phyloP scores from a whole-genome alignment of 2,797 vertebrate species.

The Malacoraja senta region DNA sequence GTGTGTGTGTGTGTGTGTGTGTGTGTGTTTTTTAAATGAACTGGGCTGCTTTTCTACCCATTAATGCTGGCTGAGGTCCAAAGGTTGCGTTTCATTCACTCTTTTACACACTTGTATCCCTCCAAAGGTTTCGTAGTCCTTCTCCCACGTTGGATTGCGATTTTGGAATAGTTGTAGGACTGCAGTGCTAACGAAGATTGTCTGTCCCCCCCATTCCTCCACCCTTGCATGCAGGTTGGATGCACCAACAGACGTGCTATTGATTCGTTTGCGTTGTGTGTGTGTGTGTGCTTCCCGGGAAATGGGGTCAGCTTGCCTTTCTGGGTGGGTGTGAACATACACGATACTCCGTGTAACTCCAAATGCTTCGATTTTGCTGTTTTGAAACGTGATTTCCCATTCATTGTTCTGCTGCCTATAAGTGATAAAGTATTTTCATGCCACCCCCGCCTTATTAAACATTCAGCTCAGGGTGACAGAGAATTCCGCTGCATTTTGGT shows the following conservation, averaged over 20 bases:
- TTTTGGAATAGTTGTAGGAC: neutral
- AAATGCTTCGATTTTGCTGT: neutral
- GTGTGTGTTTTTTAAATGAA: neutral
- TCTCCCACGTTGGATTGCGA: neutral
- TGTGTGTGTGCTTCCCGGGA: neutral
- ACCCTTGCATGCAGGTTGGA: neutral
- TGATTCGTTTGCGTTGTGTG: neutral
- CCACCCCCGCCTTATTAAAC: neutral
- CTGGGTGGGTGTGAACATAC: neutral
- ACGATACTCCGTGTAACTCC: neutral
- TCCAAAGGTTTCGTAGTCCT: neutral
- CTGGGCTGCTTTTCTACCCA: neutral
- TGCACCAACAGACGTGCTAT: constrained; percentile 21
- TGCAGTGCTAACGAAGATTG: neutral
- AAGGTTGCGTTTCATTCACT: neutral
- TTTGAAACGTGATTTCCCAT: neutral
- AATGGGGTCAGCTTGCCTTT: constrained; percentile 22
- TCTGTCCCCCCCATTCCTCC: neutral
- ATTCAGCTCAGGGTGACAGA: neutral
- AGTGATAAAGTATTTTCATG: neutral
- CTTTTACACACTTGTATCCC: neutral
- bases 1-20: neutral
- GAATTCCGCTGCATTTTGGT: neutral
- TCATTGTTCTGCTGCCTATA: neutral
- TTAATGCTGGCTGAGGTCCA: neutral